These are phyloP conservation scores for Operophtera brumata DNA, from an alignment of 2,888 invertebrate genomes.

Conservation along the genomic window DNA sequence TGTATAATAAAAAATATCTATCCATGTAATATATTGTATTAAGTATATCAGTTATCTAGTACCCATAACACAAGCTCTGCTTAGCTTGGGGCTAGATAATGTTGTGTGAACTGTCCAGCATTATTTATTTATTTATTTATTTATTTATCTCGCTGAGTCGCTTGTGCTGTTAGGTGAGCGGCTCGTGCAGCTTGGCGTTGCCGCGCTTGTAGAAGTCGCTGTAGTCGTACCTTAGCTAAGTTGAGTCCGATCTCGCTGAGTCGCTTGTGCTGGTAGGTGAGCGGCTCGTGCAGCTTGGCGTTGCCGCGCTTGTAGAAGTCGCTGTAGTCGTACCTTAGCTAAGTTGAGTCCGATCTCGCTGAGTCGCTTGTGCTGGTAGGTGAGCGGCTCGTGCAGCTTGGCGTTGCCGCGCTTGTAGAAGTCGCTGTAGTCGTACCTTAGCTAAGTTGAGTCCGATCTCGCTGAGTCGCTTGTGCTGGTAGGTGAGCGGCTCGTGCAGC, in stretches of 20 bases:
- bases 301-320: conserved; percentile 94
- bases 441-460: conserved; percentile 71
- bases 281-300: conserved; percentile 85
- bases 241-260: conserved; percentile 78
- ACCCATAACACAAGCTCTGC: no score
- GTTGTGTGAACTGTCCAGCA: no score
- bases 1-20: no score
- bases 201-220: no score
- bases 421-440: conserved; percentile 91
- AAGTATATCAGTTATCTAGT: no score
- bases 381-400: conserved; percentile 85
- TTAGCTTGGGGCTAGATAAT: no score
- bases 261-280: conserved; percentile 83
- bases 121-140: no score
- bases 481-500: conserved; percentile 84
- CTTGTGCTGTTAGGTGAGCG: no score
- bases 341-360: conserved; percentile 76
- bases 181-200: no score
- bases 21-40: no score
- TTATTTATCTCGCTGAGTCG: no score
- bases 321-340: conserved; percentile 88
- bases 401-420: conserved; percentile 93
- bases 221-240: conserved; percentile 61
- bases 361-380: conserved; percentile 83
- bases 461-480: conserved; percentile 83